Evolutionary conservation across 2,113 vertebrate species (phyloP), one percentile per base, ranked within the genome.

Genomic region (Hippocampus comes): DNA sequence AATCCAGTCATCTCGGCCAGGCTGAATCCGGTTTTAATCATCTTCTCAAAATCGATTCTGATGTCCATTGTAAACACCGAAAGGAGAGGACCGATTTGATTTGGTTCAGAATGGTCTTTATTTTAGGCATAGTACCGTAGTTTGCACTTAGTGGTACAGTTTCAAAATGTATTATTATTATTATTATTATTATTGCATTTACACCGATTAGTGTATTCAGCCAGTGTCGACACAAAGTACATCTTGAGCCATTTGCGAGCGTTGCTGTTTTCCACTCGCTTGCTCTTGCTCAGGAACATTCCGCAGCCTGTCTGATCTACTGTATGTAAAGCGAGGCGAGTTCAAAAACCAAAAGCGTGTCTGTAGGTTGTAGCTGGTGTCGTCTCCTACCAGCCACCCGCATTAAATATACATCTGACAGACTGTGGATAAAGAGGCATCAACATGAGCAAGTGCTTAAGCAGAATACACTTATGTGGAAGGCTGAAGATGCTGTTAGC

Each of bases 381-480:
- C 42, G 42, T 25, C 63, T 46, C 63, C 42, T 66, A 66, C 42
- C n/a, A 46, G n/a, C 63, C 63, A 25, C 63, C 63, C 63, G 42
- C 63, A 66, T 66, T 66, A 66, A 66, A 66, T 66, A 66, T 66
- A 66, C 63, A 66, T 66, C 63, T 66, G 63, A 66, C 41, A 48
- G 42, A 48, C n/a, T 66, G 63, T 15, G 63, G 63, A 66, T 66
- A 66, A 66, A 66, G 63, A 66, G 42, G 12, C 42, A 46, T 66
- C n/a, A 66, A 25, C 63, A 17, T 9, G 23, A 48, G 42, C 41
- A 25, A 66, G 42, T 4, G 21, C 43, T 66, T 66, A 4, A 38
- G 34, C 34, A 41, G 60, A 63, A 41, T 38, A 48, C 63, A 42
- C 63, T 64, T 61, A 20, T 20, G 59, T 9, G 27, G 59, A 60